Conservation (phyloP, 2,888 invertebrate genomes). For the Stictocephala bisonia region DNA sequence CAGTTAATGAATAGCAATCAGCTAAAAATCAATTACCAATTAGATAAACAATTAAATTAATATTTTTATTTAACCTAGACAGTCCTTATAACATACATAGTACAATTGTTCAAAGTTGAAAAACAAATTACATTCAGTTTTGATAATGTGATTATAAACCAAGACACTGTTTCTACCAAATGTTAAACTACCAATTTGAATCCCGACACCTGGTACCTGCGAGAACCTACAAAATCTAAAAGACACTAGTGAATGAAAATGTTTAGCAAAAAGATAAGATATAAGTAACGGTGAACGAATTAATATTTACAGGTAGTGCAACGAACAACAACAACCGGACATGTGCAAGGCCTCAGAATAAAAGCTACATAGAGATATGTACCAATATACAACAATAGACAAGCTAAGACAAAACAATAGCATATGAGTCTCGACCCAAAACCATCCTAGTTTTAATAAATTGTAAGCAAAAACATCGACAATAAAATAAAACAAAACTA, state of each 20-base stretch:
- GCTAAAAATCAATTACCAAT: too few relatives aligned
- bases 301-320: constrained; percentile 35
- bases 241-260: not conserved
- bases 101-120: too few relatives aligned
- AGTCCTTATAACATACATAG: too few relatives aligned
- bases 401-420: constrained; percentile 3
- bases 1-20: too few relatives aligned
- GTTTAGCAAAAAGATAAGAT: constrained; percentile 4
- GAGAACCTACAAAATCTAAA: not conserved
- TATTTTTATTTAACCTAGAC: too few relatives aligned
- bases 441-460: constrained; percentile 37
- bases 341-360: constrained; percentile 30
- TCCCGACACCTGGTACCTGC: constrained; percentile 18
- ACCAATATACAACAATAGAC: constrained; percentile 16
- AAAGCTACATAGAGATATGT: constrained; percentile 35
- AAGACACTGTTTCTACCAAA: constrained; percentile 12
- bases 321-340: constrained; percentile 24
- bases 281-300: constrained; percentile 9
- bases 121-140: too few relatives aligned
- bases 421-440: constrained; percentile 37
- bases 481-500: constrained; percentile 57
- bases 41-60: too few relatives aligned
- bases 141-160: not conserved
- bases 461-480: constrained; percentile 52
- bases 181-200: constrained; percentile 4